A percentile compares a stretch with the other conserved stretches of the same genome.
phyloP scores from a whole-genome alignment of 2,797 vertebrate species.

The Coregonus suidteri region DNA sequence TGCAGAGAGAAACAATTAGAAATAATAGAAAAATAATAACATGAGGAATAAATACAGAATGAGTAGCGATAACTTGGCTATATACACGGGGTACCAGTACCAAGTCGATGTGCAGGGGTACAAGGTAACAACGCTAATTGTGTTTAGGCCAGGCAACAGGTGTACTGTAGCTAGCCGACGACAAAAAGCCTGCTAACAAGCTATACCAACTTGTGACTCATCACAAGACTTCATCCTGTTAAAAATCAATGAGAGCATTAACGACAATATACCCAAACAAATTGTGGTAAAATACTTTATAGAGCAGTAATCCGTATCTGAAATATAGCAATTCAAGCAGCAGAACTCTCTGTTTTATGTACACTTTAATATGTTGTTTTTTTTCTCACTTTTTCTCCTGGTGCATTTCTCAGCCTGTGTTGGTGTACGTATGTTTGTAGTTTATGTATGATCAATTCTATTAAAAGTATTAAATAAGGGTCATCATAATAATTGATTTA shows the following conservation, averaged over 20 bases:
- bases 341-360: conserved; percentile 67
- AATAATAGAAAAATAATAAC: too few species aligned
- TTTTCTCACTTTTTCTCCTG: conserved; percentile 45
- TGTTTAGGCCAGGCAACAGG: too few species aligned
- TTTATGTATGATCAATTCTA: conserved; percentile 57
- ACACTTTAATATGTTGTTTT: conserved; percentile 43
- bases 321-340: conserved; percentile 78
- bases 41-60: too few species aligned
- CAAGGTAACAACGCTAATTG: too few species aligned
- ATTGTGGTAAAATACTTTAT: conserved; percentile 83
- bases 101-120: too few species aligned
- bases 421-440: conserved; percentile 19
- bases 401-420: conserved; percentile 20
- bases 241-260: conserved; percentile 21
- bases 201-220: neutral
- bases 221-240: neutral
- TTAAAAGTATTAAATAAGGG: conserved; percentile 69
- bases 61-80: too few species aligned
- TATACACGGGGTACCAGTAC: too few species aligned
- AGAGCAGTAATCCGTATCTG: conserved; percentile 78
- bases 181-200: too few species aligned
- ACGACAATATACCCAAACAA: conserved; percentile 48
- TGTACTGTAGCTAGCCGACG: too few species aligned
- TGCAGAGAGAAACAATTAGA: too few species aligned
- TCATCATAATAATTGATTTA: conserved; percentile 69